phyloP scores from a whole-genome alignment of 2,113 vertebrate species.

The Archocentrus centrarchus region DNA sequence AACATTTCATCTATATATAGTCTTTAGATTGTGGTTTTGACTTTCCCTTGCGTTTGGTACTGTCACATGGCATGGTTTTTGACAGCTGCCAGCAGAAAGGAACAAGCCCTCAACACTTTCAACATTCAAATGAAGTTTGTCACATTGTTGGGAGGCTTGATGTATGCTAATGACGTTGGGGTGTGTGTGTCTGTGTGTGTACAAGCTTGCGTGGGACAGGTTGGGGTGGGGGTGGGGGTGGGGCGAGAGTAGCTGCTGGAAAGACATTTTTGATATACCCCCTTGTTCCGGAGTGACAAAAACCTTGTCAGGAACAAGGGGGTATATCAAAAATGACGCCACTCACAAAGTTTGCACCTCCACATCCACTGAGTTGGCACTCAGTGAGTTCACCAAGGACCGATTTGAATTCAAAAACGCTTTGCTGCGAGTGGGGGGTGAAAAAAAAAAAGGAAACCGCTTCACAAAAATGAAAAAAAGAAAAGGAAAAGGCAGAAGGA shows the following conservation, averaged over 20 bases:
- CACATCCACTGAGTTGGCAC: conserved; percentile 62
- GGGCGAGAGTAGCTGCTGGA: conserved; percentile 56
- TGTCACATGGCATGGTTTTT: conserved; percentile 77
- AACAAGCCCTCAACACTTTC: conserved; percentile 78
- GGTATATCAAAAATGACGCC: conserved; percentile 75
- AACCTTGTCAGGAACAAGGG: conserved; percentile 76
- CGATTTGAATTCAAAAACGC: conserved; percentile 67
- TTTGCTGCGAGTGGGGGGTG: conserved; percentile 43
- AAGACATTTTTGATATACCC: conserved; percentile 63
- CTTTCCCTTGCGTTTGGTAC: conserved; percentile 67
- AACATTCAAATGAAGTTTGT: conserved; percentile 81
- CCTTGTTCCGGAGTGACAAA: conserved; percentile 74
- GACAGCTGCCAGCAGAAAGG: conserved; percentile 85
- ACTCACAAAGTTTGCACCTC: conserved; percentile 76
- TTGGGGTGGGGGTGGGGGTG: conserved; percentile 34
- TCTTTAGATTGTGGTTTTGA: conserved; percentile 80
- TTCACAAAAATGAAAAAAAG: conserved; percentile 34
- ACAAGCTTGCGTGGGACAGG: conserved; percentile 32
- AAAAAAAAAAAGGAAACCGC: conserved; percentile 30
- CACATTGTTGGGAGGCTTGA: conserved; percentile 77
- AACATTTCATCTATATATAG: conserved; percentile 86
- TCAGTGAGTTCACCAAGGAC: conserved; percentile 64
- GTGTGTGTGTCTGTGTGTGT: conserved; percentile 42
- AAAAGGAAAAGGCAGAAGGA: conserved; percentile 33
- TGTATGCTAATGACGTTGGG: conserved; percentile 80